Percentiles rank a stretch among this genome's conserved stretches.
These are phyloP conservation scores for Catonia carolina DNA, from an alignment of 2,888 invertebrate species.

Conservation along the genomic window DNA sequence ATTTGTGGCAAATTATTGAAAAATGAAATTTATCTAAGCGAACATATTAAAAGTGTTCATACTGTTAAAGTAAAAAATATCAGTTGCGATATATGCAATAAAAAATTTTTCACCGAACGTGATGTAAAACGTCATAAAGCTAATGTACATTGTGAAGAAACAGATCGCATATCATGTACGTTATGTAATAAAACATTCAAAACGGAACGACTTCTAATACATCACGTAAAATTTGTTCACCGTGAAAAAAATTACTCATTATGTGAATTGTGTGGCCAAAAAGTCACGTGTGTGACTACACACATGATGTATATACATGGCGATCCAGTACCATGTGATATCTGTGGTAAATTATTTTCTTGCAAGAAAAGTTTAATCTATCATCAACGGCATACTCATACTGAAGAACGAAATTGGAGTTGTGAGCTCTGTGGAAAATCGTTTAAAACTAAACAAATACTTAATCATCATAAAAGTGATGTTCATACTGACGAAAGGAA, in stretches of 20 bases:
- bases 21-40: neutral
- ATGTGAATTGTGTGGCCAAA: neutral
- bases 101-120: too few species aligned
- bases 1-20: neutral
- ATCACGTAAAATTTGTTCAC: neutral
- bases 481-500: neutral
- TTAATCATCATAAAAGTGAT: constrained; percentile 2
- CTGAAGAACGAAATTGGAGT: neutral
- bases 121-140: too few species aligned
- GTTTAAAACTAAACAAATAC: neutral
- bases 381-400: neutral
- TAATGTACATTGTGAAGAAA: too few species aligned
- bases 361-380: neutral
- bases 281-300: neutral
- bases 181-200: neutral
- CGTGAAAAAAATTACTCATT: too few species aligned
- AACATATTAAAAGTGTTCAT: too few species aligned
- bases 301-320: too few species aligned
- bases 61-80: too few species aligned
- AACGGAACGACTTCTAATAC: neutral
- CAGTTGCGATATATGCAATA: too few species aligned
- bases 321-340: neutral
- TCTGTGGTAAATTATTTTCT: constrained; percentile 8
- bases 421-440: constrained; percentile 1
- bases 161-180: too few species aligned